These are phyloP conservation scores for Chloroceryle aenea DNA, from an alignment of 2,113 vertebrate species.

Conservation along the genomic window DNA sequence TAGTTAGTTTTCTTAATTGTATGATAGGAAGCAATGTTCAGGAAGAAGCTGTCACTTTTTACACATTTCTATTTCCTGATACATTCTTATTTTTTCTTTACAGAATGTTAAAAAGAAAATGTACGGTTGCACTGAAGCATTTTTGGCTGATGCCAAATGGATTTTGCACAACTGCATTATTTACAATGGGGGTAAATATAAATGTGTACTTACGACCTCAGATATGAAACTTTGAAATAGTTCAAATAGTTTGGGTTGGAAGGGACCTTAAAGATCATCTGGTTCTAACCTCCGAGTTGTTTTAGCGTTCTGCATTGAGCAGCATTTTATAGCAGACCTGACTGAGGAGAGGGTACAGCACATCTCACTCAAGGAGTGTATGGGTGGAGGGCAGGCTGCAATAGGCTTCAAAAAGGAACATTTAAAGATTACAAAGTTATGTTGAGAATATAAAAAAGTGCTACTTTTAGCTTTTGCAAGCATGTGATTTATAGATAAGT, in stretches of 20 bases:
- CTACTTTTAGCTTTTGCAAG: neutral
- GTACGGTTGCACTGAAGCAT: conserved; percentile 98
- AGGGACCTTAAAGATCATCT: neutral
- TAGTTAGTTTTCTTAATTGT: neutral
- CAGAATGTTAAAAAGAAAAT: conserved; percentile 99
- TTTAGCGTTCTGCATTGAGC: neutral
- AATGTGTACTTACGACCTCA: neutral
- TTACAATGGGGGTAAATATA: conserved; percentile 92
- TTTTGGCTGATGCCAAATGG: conserved; percentile 98
- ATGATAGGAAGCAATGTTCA: neutral
- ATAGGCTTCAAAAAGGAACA: neutral
- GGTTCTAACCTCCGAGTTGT: neutral
- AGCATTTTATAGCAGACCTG: neutral
- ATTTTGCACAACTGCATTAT: conserved; percentile 99
- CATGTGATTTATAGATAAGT: rapidly evolving
- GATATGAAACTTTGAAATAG: neutral
- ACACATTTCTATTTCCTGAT: neutral
- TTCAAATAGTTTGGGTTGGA: neutral
- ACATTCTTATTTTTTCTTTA: neutral
- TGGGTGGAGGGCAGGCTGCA: neutral
- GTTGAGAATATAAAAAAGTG: neutral
- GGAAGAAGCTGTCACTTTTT: neutral
- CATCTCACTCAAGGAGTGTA: neutral
- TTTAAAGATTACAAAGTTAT: neutral
- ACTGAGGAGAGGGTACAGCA: neutral